phyloP scores from a whole-genome alignment of 2,888 invertebrate species.

The Tyria jacobaeae region DNA sequence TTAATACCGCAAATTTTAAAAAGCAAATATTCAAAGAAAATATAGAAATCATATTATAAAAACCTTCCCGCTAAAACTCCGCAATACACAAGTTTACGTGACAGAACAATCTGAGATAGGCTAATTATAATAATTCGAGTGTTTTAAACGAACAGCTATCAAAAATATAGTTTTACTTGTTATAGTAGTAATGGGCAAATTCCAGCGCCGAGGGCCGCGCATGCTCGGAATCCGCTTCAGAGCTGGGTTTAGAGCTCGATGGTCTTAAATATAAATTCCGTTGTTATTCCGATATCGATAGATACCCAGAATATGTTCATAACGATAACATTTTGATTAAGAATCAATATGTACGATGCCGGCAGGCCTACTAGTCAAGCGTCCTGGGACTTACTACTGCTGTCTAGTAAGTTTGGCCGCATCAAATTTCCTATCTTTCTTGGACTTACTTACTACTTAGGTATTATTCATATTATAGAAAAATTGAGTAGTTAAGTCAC shows the following conservation, averaged over 20 bases:
- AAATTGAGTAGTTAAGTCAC: too few relatives aligned
- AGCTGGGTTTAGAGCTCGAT: neutral
- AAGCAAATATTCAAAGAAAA: too few relatives aligned
- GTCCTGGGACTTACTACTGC: neutral
- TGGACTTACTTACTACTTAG: neutral
- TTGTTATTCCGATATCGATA: neutral
- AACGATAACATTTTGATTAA: neutral
- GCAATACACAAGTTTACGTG: too few relatives aligned
- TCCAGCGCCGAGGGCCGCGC: neutral
- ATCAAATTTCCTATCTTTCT: neutral
- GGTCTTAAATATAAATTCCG: neutral
- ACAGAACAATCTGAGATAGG: neutral
- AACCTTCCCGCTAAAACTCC: too few relatives aligned
- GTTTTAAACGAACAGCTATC: neutral
- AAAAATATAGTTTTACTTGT: neutral
- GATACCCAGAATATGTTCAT: neutral
- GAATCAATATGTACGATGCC: neutral
- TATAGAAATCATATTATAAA: too few relatives aligned
- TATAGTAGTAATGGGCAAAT: neutral
- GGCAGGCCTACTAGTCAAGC: neutral
- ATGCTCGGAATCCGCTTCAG: neutral
- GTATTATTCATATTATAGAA: too few relatives aligned
- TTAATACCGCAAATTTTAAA: too few relatives aligned
- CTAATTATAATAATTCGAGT: neutral
- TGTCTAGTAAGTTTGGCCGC: neutral